Evolutionary conservation across 2,113 vertebrate species (phyloP).

Genomic region (Vulpes vulpes): DNA sequence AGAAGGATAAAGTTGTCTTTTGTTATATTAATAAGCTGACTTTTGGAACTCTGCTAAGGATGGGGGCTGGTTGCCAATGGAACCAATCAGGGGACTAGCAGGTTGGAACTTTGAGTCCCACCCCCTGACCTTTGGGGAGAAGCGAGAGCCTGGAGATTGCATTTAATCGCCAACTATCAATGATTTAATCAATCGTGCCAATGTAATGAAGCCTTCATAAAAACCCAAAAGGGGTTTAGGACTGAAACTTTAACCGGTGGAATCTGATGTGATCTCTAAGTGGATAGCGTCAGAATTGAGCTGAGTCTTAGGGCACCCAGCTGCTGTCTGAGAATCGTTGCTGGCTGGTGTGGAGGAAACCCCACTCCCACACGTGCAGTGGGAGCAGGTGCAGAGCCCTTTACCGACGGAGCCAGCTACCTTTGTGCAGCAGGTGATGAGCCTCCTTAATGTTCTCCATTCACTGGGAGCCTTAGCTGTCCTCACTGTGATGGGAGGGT

Average conservation of each 20-base stretch:
- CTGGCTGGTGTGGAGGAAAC: background rate
- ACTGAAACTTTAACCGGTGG: background rate
- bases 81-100: no score
- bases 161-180: background rate
- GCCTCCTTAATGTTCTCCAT: background rate
- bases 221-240: background rate
- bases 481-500: background rate
- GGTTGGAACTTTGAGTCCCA: background rate
- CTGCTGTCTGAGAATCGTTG: background rate
- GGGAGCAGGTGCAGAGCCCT: background rate
- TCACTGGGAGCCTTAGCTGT: background rate
- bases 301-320: background rate
- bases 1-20: background rate
- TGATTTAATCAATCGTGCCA: background rate
- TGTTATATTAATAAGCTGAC: background rate
- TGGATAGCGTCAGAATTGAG: background rate
- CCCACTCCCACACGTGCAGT: rapidly evolving
- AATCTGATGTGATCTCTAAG: background rate
- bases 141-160: background rate
- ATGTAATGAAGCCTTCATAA: background rate
- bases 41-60: background rate
- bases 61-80: background rate
- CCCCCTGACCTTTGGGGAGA: background rate
- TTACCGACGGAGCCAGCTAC: no score
- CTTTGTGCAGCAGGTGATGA: background rate